These are phyloP conservation scores for Sympetrum striolatum DNA, from an alignment of 2,888 invertebrate genomes.

Conservation along the genomic window DNA sequence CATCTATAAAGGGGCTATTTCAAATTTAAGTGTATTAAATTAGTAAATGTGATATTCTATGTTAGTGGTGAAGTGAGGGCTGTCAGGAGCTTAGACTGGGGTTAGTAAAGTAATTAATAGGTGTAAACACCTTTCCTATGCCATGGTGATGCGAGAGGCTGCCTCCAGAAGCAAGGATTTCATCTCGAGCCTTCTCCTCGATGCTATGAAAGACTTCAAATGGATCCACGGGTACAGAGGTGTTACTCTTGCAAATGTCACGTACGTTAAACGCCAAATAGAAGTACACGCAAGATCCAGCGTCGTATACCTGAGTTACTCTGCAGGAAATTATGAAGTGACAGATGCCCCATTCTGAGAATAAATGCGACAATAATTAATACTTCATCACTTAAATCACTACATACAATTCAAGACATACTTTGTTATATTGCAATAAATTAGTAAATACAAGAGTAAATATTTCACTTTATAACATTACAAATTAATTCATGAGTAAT, in stretches of 20 bases:
- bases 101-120: neutral
- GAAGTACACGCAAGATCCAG: constrained; percentile 96
- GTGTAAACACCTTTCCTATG: constrained; percentile 78
- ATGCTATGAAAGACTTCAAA: constrained; percentile 84
- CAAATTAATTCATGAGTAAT: no score
- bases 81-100: no score
- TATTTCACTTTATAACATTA: no score
- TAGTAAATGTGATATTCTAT: no score
- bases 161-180: constrained; percentile 88
- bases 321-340: constrained; percentile 78
- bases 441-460: neutral
- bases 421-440: neutral
- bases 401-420: neutral
- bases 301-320: constrained; percentile 96
- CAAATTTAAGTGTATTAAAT: no score
- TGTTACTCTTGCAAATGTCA: constrained; percentile 54
- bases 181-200: constrained; percentile 87
- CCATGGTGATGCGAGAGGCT: constrained; percentile 97
- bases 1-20: no score
- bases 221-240: constrained; percentile 66
- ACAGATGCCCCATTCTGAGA: constrained; percentile 62
- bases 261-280: constrained; percentile 85
- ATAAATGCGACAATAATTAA: neutral
- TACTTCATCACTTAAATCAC: neutral
- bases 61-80: no score